Percentiles rank a stretch among this genome's conserved stretches.
These are phyloP conservation scores for Pyrgus malvae DNA, from an alignment of 2,888 invertebrate species.

Conservation along the genomic window DNA sequence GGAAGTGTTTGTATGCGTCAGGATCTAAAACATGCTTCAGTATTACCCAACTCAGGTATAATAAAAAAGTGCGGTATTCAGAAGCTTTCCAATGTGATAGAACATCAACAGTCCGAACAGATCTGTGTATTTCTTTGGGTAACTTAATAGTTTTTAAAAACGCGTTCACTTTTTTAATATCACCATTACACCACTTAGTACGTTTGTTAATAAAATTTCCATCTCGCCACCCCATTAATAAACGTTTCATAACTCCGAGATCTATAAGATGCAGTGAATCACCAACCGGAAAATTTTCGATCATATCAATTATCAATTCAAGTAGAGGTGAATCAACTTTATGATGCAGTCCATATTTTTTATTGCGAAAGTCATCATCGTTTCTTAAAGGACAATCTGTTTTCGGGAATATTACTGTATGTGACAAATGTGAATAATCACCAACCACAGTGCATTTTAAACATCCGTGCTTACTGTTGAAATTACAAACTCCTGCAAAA, in stretches of 20 bases:
- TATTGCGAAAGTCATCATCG: constrained; percentile 18
- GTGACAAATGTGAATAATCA: neutral
- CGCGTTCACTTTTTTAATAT: constrained; percentile 7
- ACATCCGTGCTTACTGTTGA: neutral
- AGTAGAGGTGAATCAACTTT: constrained; percentile 27
- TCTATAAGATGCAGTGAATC: constrained; percentile 35
- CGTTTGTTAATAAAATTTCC: constrained; percentile 33
- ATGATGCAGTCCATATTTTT: constrained; percentile 25
- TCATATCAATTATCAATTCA: constrained; percentile 33
- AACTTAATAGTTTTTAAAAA: neutral
- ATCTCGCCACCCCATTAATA: constrained; percentile 12
- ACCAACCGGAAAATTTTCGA: constrained; percentile 33
- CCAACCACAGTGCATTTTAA: neutral
- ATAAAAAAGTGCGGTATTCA: too few relatives aligned
- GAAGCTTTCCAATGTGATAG: too few relatives aligned
- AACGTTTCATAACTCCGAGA: constrained; percentile 35
- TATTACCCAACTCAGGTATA: too few relatives aligned
- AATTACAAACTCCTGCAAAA: neutral
- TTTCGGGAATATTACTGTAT: constrained; percentile 5
- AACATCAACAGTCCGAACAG: too few relatives aligned
- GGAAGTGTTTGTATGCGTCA: too few relatives aligned
- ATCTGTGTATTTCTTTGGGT: constrained; percentile 26
- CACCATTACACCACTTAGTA: constrained; percentile 30
- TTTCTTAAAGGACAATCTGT: constrained; percentile 4
- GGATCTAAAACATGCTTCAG: too few relatives aligned